Evolutionary conservation across 2,113 vertebrate genomes (phyloP).

Genomic region (Limnothrissa miodon): DNA sequence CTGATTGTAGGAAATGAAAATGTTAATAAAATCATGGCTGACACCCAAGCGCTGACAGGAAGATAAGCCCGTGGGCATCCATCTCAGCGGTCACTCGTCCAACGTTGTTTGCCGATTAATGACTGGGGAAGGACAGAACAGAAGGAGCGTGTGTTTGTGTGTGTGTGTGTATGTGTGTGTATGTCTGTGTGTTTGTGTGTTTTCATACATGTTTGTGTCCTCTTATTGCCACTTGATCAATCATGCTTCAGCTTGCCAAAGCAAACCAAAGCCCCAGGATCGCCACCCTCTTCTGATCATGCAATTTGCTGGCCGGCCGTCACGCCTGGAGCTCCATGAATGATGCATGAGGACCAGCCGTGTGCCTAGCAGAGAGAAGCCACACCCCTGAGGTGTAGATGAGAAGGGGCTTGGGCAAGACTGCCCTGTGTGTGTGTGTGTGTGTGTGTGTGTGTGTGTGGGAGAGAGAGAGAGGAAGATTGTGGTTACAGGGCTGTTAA

Average conservation of each 20-base stretch:
- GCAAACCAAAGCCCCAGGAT: slow-evolving; percentile 40
- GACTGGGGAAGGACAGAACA: slow-evolving; percentile 50
- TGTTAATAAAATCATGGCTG: slow-evolving; percentile 25
- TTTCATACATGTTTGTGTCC: not conserved
- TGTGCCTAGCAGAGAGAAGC: slow-evolving; percentile 16
- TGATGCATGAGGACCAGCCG: slow-evolving; percentile 20
- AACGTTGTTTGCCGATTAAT: slow-evolving; percentile 52
- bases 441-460: too few relatives aligned
- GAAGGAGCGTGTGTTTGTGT: slow-evolving; percentile 24
- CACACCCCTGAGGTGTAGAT: not conserved
- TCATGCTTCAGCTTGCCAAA: slow-evolving; percentile 35
- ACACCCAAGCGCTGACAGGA: slow-evolving; percentile 10
- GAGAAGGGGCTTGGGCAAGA: not conserved
- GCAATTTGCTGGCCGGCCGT: slow-evolving; percentile 31
- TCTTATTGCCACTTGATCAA: slow-evolving; percentile 54
- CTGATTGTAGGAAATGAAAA: not conserved
- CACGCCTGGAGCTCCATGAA: slow-evolving; percentile 18
- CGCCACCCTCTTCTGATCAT: slow-evolving; percentile 44
- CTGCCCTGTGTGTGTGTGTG: not conserved
- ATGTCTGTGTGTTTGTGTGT: not conserved
- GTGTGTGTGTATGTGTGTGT: not conserved
- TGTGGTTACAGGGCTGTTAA: not conserved
- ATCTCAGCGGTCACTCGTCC: slow-evolving; percentile 11
- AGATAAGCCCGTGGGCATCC: not conserved
- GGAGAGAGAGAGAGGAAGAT: too few relatives aligned